These are phyloP conservation scores for Ageneiosus marmoratus DNA, from an alignment of 2,113 vertebrate species.

Conservation along the genomic window DNA sequence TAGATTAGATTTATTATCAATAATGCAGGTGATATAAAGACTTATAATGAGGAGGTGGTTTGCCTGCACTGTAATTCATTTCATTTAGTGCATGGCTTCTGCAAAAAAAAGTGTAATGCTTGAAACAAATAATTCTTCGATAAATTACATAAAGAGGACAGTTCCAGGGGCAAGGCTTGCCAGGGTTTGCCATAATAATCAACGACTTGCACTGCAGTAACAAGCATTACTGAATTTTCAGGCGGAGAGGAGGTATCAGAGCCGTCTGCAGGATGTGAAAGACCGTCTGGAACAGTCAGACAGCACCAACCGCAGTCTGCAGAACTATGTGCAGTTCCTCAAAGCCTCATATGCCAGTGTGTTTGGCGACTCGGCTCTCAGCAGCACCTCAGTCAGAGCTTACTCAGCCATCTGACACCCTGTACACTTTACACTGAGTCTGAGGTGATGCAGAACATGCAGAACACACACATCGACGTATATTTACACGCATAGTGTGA, in stretches of 20 bases:
- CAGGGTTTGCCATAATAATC: background rate
- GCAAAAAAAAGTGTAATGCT: background rate
- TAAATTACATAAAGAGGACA: background rate
- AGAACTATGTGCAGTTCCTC: conserved; percentile 94
- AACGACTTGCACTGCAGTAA: too few species aligned
- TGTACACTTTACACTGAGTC: background rate
- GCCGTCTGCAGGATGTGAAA: conserved; percentile 84
- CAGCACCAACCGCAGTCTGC: conserved; percentile 92
- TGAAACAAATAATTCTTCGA: background rate
- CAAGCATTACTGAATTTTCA: conserved; percentile 52
- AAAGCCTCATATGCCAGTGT: conserved; percentile 89
- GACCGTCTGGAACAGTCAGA: conserved; percentile 90
- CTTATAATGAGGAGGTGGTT: background rate
- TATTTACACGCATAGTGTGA: conserved; percentile 1
- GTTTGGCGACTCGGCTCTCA: conserved; percentile 80
- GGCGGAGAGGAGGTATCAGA: conserved; percentile 82
- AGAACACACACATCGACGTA: background rate
- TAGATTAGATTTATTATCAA: background rate
- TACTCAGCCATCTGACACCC: conserved; percentile 71
- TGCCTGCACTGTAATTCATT: background rate
- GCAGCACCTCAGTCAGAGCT: conserved; percentile 71
- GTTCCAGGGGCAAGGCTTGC: background rate
- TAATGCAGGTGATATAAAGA: background rate
- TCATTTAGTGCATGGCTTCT: background rate
- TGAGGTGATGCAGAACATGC: conserved; percentile 19